A percentile compares a stretch with the other conserved stretches of the same genome.
Conservation (phyloP, 2,888 invertebrate genomes). For the Yponomeuta evonymella region DNA sequence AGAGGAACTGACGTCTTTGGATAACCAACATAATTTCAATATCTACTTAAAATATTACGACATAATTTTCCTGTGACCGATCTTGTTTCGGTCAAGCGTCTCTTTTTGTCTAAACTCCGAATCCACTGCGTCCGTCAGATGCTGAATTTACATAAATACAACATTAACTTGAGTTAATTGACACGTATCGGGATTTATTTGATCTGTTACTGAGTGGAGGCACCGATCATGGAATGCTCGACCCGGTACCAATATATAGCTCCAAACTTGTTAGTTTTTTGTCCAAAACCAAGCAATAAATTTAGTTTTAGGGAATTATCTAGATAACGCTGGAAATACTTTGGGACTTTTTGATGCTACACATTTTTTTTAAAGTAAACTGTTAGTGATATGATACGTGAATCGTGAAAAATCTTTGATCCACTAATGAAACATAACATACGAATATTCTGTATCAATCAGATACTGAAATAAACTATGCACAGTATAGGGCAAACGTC, state of each 20-base stretch:
- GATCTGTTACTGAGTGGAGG: slow-evolving; percentile 41
- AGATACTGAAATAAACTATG: slow-evolving; percentile 13
- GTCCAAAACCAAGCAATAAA: slow-evolving; percentile 22
- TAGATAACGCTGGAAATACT: not conserved
- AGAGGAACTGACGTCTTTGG: not conserved
- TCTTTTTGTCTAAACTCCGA: slow-evolving; percentile 54
- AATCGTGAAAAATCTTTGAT: slow-evolving; percentile 4
- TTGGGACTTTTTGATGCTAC: not conserved
- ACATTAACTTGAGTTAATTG: slow-evolving; percentile 73
- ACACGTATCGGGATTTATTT: slow-evolving; percentile 72
- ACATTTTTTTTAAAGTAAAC: not conserved
- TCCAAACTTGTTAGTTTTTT: slow-evolving; percentile 38
- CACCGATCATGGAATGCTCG: slow-evolving; percentile 49
- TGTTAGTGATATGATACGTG: not conserved
- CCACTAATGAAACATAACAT: not conserved
- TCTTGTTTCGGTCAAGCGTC: slow-evolving; percentile 32
- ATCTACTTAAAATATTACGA: not conserved
- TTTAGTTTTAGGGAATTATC: not conserved
- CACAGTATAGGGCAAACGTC: slow-evolving; percentile 27
- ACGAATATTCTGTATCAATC: slow-evolving; percentile 12
- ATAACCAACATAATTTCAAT: not conserved
- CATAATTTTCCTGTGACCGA: not conserved
- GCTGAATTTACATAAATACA: slow-evolving; percentile 66
- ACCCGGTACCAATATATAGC: slow-evolving; percentile 32
- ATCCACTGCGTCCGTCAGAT: slow-evolving; percentile 51